These are phyloP conservation scores for Clanis bilineata DNA, from an alignment of 2,888 invertebrate species.

Conservation along the genomic window DNA sequence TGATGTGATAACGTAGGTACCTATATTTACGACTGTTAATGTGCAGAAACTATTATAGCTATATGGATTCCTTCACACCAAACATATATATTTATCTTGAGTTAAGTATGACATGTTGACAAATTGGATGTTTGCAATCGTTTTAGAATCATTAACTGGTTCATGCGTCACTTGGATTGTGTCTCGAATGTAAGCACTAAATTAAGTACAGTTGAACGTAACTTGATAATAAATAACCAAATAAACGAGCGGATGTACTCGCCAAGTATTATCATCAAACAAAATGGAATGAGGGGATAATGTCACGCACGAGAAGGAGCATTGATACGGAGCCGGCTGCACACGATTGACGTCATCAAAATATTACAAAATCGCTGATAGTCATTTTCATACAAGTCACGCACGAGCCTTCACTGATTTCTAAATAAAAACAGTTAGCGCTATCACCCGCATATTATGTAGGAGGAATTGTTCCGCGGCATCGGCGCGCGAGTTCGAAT, in stretches of 20 bases:
- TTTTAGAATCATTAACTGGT: conserved; percentile 17
- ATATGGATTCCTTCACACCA: conserved; percentile 3
- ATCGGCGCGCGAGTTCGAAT: conserved; percentile 5
- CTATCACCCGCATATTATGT: conserved; percentile 38
- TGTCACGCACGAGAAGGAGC: not conserved
- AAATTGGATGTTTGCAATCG: conserved; percentile 11
- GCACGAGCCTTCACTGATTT: conserved; percentile 42
- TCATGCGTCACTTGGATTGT: conserved; percentile 7
- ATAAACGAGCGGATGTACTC: not conserved
- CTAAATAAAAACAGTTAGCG: conserved; percentile 34
- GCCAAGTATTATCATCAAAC: not conserved
- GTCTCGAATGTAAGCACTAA: not conserved
- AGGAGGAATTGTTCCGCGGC: conserved; percentile 10
- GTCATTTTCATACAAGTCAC: conserved; percentile 40
- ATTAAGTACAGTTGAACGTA: not conserved
- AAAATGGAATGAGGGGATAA: not conserved
- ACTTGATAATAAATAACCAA: conserved; percentile 1
- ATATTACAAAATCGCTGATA: conserved; percentile 31
- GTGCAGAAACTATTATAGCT: not conserved
- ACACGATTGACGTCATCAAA: conserved; percentile 35
- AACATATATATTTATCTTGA: conserved; percentile 7
- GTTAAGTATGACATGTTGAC: conserved; percentile 12
- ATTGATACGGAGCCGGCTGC: conserved; percentile 5
- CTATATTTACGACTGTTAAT: not conserved
- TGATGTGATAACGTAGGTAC: too few species aligned